Conservation (phyloP, 2,888 invertebrate genomes). For the Tetropium fuscum region DNA sequence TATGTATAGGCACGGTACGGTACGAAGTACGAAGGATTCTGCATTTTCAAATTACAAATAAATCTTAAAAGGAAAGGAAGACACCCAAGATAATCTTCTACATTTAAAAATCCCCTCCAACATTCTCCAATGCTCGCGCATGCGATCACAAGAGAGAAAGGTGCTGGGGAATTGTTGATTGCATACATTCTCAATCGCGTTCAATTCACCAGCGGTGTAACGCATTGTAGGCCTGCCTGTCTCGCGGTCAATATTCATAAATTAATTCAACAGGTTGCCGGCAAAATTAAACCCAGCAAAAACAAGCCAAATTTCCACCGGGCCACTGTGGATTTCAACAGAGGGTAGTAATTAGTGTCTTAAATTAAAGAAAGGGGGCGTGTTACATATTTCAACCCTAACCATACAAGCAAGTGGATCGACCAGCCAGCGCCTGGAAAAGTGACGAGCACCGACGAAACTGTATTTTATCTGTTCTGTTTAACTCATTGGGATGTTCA, state of each 20-base stretch:
- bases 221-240: neutral
- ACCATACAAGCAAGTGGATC: neutral
- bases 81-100: no score
- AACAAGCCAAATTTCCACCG: no score
- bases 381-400: constrained; percentile 13
- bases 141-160: neutral
- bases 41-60: no score
- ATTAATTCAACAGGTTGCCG: constrained; percentile 38
- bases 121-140: neutral
- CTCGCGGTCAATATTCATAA: constrained; percentile 19
- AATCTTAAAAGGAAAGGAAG: neutral
- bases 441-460: constrained; percentile 1
- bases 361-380: constrained; percentile 23
- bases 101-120: neutral
- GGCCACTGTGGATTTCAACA: constrained; percentile 3
- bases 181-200: constrained; percentile 9
- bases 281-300: constrained; percentile 19
- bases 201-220: constrained; percentile 1
- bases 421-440: neutral
- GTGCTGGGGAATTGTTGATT: constrained; percentile 3
- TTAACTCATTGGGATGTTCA: constrained; percentile 10
- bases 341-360: constrained; percentile 4
- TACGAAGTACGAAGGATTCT: no score
- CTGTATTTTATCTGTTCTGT: constrained; percentile 2
- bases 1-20: no score